These are phyloP conservation scores for Malurus leucopterus DNA, from an alignment of 2,797 vertebrate species.

Conservation along the genomic window DNA sequence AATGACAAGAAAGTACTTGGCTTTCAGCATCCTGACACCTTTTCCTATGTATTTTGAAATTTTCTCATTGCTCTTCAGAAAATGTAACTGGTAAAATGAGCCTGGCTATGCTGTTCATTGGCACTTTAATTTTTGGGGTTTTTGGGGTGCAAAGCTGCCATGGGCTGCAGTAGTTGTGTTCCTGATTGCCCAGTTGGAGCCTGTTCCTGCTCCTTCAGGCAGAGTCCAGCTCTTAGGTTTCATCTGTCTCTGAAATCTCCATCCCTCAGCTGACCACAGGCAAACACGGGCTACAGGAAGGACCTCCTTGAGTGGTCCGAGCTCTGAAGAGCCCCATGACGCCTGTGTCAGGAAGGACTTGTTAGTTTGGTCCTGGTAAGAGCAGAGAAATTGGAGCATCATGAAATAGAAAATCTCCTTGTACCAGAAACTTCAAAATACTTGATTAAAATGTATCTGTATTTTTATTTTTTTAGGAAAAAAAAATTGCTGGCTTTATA, in stretches of 20 bases:
- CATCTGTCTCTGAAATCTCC: not conserved
- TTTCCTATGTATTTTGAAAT: not conserved
- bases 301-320: not conserved
- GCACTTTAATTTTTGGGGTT: not conserved
- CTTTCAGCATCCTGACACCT: not conserved
- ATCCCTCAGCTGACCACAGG: not conserved
- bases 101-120: not conserved
- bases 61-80: not conserved
- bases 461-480: not conserved
- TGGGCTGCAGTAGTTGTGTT: not conserved
- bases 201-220: not conserved
- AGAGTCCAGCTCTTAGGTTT: not conserved
- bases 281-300: not conserved
- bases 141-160: not conserved
- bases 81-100: not conserved
- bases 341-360: not conserved
- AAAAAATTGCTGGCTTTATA: not conserved
- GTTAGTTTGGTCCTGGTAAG: not conserved
- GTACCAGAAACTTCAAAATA: not conserved
- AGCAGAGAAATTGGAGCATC: not conserved
- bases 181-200: not conserved
- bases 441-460: not conserved
- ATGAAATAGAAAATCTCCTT: not conserved
- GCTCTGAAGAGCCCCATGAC: accelerated
- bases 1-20: not conserved